Base-by-base conservation (phyloP, 2,888 invertebrate species). In the Pyrrhosoma nymphula region DNA sequence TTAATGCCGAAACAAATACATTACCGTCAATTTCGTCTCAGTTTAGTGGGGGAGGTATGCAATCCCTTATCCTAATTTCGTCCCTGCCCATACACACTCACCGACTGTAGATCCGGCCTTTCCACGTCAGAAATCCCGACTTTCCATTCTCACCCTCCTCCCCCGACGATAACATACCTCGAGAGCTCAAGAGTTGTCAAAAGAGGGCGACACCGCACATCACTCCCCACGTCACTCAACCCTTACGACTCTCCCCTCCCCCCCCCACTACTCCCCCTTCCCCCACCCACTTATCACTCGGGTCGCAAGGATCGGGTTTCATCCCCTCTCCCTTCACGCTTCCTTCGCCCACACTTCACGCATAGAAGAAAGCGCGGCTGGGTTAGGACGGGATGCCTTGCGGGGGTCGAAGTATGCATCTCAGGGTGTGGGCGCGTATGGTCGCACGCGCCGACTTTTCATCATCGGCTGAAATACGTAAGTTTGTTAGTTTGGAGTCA, bases 201-300 rank as follows among this genome's bases (percentile, higher is more conserved):
- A 82, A 82, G 82, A 82, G 82, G 82, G 82, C 63, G 93, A 93
- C 93, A 93, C 69, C 93, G 69, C 93, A 63, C 93, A 93, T 93
- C 93, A 93, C 75, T 93, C 93, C 93, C 93, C 63, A 63, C 26
- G 93, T 93, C 69, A 93, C 82, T 35, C 82, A 69, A 39, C 26
- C 93, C 47, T 39, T 75, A 47, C 93, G 30, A 35, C 23, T 55
- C 47, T 47, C 89, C n/a, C 26, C 47, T 47, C 55, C 55, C 26
- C 56, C 20, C 90, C 60, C 60, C n/a, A 60, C 90, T 56, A 56
- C 20, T 60, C 20, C 89, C 55, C 56, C 56, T 4, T 35, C 60
- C 23, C 20, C 90, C 69, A 20, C 69, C 69, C 93, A 47, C 39
- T 69, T 93, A 93, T 69, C 93, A 69, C 93, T 69, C 69, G 39